phyloP scores from a whole-genome alignment of 1,140 invertebrate species.

The Ylistrum balloti region DNA sequence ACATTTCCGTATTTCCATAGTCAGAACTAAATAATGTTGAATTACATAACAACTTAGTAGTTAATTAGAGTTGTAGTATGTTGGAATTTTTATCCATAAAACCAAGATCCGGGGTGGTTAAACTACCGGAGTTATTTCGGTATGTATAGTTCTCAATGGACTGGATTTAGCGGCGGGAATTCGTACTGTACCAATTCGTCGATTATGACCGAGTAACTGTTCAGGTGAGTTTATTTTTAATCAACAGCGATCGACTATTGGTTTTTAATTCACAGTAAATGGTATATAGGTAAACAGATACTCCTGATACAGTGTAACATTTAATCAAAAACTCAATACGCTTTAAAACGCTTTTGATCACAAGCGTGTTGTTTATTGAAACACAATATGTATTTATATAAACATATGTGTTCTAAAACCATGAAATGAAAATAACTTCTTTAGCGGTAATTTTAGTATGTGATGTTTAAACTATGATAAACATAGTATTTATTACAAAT shows the following conservation, averaged over 20 bases:
- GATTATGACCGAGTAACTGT: neutral
- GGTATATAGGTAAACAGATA: neutral
- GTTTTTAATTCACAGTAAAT: neutral
- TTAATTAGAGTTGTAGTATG: neutral
- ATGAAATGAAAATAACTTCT: neutral
- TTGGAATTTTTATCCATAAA: neutral
- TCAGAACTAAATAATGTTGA: neutral
- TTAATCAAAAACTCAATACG: neutral
- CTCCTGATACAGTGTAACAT: neutral
- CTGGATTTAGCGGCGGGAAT: neutral
- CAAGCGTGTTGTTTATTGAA: neutral
- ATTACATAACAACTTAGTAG: too few relatives aligned
- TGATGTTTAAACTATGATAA: neutral
- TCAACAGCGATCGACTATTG: neutral
- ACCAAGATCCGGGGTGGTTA: neutral
- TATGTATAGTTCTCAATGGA: neutral
- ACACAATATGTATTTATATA: neutral
- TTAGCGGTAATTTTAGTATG: neutral
- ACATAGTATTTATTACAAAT: neutral
- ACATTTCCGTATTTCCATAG: neutral
- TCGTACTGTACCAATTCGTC: neutral
- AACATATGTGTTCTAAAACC: neutral
- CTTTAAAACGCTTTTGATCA: neutral
- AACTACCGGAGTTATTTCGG: neutral
- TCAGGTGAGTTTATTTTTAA: constrained; percentile 14